Base-by-base conservation (phyloP, 2,888 invertebrate genomes). In the Oxytorus armatus region DNA sequence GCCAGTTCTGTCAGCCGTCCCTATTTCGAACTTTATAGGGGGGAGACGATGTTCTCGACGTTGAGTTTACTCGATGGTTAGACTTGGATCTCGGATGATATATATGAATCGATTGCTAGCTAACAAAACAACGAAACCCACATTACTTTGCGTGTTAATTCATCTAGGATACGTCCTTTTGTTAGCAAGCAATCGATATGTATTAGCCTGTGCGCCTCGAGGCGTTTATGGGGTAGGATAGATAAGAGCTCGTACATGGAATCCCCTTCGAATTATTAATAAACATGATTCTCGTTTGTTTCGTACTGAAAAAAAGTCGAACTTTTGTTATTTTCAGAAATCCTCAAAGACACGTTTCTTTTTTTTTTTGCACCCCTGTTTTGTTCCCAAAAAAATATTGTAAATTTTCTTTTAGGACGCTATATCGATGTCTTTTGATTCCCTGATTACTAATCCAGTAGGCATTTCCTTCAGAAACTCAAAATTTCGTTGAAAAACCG, bases 1-100 rank as follows among this genome's bases (percentile, higher is more conserved):
- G n/a, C n/a, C n/a, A n/a, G n/a, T n/a, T n/a, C n/a, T n/a, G n/a
- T n/a, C n/a, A n/a, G n/a, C n/a, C n/a, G n/a, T n/a, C n/a, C n/a
- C n/a, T 14, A 8, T 51, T 51, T 39, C 39, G 39, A 39, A 11
- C 5, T 7, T 10, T 39, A 1, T 8, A 39, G 36, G 39, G 39
- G 57, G 10, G 57, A 18, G 18, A 16, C n/a, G 18, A 59, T 42
- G 42, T 42, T 42, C 39, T 23, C 61, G 42, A n/a, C 23, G 14
- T 42, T 5, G 16, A 42, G 42, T 42, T 42, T 42, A 11, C 61
- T n/a, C 61, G 23, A 42, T 42, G 23, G 16, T 59, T 59, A 39
- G 42, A 42, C 61, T 61, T 23, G 61, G 42, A 42, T n/a, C 42
- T 23, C n/a, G 29, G 8, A 16, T 29, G 42, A 42, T 61, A 61